Conservation (phyloP, 2,797 vertebrate species). For the Podarcis siculus region DNA sequence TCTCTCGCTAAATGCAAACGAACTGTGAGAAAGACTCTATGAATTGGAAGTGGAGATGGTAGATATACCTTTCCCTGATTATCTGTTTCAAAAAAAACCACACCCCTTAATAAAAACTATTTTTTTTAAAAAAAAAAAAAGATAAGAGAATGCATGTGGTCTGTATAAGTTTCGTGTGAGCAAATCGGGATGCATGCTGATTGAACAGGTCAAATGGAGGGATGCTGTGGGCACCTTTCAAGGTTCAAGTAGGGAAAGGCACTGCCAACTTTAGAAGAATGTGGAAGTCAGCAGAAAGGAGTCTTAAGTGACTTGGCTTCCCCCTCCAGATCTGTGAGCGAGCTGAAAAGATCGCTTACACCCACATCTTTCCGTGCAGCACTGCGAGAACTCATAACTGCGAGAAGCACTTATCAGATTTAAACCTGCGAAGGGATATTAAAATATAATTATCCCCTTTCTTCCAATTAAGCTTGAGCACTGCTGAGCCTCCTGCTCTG, state of each 20-base stretch:
- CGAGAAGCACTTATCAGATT: slow-evolving; percentile 30
- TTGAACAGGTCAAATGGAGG: no score
- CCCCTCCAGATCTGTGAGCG: slow-evolving; percentile 60
- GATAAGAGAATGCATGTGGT: no score
- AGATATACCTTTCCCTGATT: no score
- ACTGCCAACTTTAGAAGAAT: not conserved
- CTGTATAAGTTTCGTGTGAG: no score
- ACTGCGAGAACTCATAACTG: not conserved
- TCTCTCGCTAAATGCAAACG: no score
- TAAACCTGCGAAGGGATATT: slow-evolving; percentile 25
- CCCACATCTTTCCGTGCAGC: slow-evolving; percentile 32
- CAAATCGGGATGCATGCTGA: no score
- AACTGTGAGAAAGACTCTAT: no score
- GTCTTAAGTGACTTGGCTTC: slow-evolving; percentile 60
- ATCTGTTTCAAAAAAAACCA: no score
- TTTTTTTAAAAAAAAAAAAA: no score
- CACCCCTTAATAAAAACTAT: no score
- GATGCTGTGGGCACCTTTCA: no score
- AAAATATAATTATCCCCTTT: slow-evolving; percentile 40
- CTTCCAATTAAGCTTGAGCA: slow-evolving; percentile 31
- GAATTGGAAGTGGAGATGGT: no score
- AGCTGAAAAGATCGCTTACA: slow-evolving; percentile 41
- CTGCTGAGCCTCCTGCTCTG: slow-evolving; percentile 12
- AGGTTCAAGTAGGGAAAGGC: not conserved
- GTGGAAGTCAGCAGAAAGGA: slow-evolving; percentile 63